phyloP scores from a whole-genome alignment of 2,797 vertebrate species.

The Pampus argenteus region DNA sequence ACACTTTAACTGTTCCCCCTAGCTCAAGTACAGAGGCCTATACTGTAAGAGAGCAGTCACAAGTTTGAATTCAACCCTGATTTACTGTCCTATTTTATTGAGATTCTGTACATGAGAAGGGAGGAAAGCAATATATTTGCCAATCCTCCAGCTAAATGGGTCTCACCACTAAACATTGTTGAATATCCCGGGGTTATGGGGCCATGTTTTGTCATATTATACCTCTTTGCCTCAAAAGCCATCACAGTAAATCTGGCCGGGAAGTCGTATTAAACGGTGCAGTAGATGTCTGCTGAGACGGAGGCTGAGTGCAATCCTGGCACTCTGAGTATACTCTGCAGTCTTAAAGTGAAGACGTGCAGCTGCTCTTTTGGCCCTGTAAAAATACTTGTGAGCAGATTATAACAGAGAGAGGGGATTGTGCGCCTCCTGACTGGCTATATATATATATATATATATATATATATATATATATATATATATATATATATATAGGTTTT shows the following conservation, averaged over 20 bases:
- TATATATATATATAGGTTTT: too few species aligned
- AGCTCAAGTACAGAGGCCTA: conserved; percentile 21
- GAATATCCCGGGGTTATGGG: conserved; percentile 91
- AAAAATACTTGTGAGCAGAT: conserved; percentile 87
- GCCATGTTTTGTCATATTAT: conserved; percentile 94
- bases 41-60: conserved; percentile 47
- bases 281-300: conserved; percentile 89
- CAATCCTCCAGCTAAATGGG: conserved; percentile 76
- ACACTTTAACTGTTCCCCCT: background rate
- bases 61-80: conserved; percentile 70
- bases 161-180: conserved; percentile 82
- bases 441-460: too few species aligned
- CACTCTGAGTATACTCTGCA: conserved; percentile 84
- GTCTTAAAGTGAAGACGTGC: conserved; percentile 89
- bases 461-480: too few species aligned
- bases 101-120: conserved; percentile 74
- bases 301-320: conserved; percentile 92
- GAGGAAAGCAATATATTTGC: conserved; percentile 79
- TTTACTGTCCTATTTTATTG: conserved; percentile 78
- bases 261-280: conserved; percentile 91
- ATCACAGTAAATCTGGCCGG: conserved; percentile 91
- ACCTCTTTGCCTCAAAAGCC: conserved; percentile 94
- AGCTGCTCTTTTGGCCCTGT: conserved; percentile 88
- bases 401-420: conserved; percentile 56
- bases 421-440: conserved; percentile 38